These are phyloP conservation scores for Papio anubis DNA, from an alignment of 2,113 vertebrate species.

Conservation along the genomic window DNA sequence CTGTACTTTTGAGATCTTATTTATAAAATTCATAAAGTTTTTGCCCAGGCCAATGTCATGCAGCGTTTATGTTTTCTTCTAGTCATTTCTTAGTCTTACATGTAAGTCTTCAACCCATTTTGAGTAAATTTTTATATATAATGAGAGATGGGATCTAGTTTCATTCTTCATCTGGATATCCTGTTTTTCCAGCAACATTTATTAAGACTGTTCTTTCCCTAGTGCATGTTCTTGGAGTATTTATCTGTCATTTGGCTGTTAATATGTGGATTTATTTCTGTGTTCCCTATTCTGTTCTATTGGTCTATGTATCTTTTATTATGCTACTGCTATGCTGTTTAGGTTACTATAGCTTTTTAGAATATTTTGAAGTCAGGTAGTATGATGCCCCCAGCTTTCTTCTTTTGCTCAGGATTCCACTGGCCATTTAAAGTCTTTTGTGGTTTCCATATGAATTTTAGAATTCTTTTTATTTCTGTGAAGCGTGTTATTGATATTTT, in stretches of 20 bases:
- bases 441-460: not conserved
- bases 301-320: no score
- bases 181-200: not conserved
- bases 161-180: not conserved
- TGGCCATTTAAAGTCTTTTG: not conserved
- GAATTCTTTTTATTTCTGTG: not conserved
- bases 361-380: no score
- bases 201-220: not conserved
- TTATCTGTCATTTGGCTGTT: not conserved
- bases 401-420: not conserved
- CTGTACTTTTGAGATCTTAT: not conserved
- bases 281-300: no score
- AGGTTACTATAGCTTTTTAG: no score
- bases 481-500: not conserved
- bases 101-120: not conserved
- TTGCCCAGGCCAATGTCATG: not conserved
- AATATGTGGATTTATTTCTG: no score
- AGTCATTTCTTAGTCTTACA: not conserved
- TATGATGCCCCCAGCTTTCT: no score
- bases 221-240: not conserved
- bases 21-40: not conserved
- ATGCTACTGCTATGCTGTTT: no score
- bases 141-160: not conserved
- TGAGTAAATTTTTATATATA: not conserved
- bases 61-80: not conserved